Conservation (phyloP, 2,113 vertebrate genomes). For the Tympanuchus pallidicinctus region DNA sequence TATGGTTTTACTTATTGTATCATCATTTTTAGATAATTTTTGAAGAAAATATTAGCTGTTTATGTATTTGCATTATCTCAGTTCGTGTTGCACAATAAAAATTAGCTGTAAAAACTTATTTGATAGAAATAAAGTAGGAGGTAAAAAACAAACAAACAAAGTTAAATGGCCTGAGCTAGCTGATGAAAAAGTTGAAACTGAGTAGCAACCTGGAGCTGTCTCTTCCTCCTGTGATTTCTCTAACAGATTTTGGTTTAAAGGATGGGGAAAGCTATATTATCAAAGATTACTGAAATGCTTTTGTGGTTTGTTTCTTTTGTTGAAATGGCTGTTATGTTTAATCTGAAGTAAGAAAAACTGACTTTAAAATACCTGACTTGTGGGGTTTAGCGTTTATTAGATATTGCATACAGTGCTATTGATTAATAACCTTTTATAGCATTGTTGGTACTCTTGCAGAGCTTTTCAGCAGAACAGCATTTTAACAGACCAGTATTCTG, state of each 20-base stretch:
- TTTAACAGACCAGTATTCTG: not conserved
- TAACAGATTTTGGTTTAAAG: not conserved
- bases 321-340: not conserved
- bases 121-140: not conserved
- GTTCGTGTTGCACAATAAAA: not conserved
- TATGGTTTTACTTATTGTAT: not conserved
- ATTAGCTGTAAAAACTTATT: not conserved
- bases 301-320: not conserved
- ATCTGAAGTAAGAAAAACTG: not conserved
- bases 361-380: not conserved
- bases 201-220: not conserved
- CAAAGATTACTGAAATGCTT: not conserved
- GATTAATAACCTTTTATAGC: not conserved
- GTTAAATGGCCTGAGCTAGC: not conserved
- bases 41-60: no score
- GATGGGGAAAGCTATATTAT: not conserved
- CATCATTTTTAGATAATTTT: not conserved
- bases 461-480: not conserved
- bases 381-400: not conserved
- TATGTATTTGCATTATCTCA: not conserved
- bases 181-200: not conserved
- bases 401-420: not conserved
- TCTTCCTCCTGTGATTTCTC: not conserved
- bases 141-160: not conserved
- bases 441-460: not conserved